phyloP scores from a whole-genome alignment of 2,113 vertebrate species.

The Sphyrna mokarran region DNA sequence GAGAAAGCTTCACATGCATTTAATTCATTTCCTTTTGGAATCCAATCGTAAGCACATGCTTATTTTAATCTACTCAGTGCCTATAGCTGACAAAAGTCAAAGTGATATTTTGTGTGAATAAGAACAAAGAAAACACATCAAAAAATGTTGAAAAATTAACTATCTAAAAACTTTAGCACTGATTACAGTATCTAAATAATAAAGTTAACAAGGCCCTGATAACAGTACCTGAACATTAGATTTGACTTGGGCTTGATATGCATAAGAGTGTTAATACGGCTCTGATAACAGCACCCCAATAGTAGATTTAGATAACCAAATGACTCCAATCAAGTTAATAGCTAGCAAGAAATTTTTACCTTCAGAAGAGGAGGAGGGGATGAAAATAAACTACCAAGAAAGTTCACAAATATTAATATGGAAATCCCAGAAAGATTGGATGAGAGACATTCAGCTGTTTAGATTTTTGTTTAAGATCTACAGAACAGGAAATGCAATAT shows the following conservation, averaged over 20 bases:
- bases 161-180: background rate
- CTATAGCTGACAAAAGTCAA: background rate
- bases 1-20: background rate
- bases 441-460: background rate
- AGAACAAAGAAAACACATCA: background rate
- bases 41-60: background rate
- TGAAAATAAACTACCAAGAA: background rate
- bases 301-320: background rate
- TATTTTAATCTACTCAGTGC: background rate
- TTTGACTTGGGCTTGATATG: no score
- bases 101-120: background rate
- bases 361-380: background rate
- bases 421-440: background rate
- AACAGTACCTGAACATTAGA: background rate
- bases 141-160: background rate
- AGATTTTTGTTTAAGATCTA: constrained; percentile 15
- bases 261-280: no score
- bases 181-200: background rate
- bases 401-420: background rate
- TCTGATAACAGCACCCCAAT: background rate
- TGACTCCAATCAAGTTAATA: background rate
- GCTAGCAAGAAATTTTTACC: background rate
- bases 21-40: background rate
- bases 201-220: background rate
- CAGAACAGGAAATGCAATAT: constrained; percentile 48